Conservation (phyloP, 1,140 invertebrate species). For the Nymphalis io region DNA sequence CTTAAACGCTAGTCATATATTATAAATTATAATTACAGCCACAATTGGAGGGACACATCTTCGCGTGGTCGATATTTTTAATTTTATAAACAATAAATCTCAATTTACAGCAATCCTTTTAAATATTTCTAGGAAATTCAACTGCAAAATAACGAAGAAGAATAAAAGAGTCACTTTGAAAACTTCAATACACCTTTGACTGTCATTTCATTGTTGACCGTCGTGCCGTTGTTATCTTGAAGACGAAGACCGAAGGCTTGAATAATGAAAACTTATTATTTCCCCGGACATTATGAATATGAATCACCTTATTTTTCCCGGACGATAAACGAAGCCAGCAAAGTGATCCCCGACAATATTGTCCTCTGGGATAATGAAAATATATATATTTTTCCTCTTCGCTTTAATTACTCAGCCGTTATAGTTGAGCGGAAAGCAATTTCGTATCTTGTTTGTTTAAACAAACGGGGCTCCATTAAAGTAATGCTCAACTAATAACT, state of each 20-base stretch:
- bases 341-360: constrained; percentile 50
- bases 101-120: neutral
- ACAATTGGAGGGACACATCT: too few species aligned
- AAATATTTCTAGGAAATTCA: constrained; percentile 7
- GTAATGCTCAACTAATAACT: constrained; percentile 25
- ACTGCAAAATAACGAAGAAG: neutral
- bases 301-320: constrained; percentile 48
- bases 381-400: constrained; percentile 45
- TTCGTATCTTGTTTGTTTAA: constrained; percentile 25
- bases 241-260: constrained; percentile 36
- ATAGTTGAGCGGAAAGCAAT: constrained; percentile 26
- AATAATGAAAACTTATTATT: constrained; percentile 62
- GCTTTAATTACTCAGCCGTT: constrained; percentile 47
- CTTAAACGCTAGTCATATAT: too few species aligned
- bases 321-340: constrained; percentile 45
- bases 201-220: neutral
- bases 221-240: constrained; percentile 16
- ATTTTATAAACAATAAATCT: neutral
- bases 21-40: too few species aligned
- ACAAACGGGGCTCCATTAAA: constrained; percentile 17
- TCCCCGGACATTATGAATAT: constrained; percentile 55
- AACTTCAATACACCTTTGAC: constrained; percentile 18
- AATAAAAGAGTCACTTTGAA: constrained; percentile 6
- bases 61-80: too few species aligned
- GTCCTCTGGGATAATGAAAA: constrained; percentile 49